Evolutionary conservation across 2,113 vertebrate genomes (phyloP), one percentile per base, ranked within the genome.

Genomic region (Pavo muticus): DNA sequence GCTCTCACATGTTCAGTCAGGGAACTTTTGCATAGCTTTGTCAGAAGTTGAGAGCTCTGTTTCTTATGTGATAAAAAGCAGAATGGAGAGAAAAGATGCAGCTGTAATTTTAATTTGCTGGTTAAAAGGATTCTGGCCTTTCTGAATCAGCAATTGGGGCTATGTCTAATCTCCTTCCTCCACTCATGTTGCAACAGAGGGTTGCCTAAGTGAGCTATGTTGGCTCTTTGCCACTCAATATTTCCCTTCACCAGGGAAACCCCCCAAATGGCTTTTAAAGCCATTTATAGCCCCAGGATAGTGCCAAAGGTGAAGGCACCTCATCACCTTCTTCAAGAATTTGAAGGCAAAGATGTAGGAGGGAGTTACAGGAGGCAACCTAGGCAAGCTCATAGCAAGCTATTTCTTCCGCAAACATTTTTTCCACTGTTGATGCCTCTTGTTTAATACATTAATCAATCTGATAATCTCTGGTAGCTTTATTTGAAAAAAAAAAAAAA

Each of bases 141-240:
- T 90, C 79, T 95, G 91, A 91, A 95, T 93, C 87, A 90, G 90
- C 61, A 90, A 90, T 40, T 61, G 52, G 76, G 67, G 65, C 94
- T 95, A 90, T 88, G 79, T 72, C 91, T 94, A 84, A 95, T 95
- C 91, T 91, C 84, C 71, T 88, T 94, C 69, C 94, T 95, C 91
- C 91, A 74, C 82, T 94, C 93, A 57, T 91, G 94, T 94, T 95
- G 93, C 94, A 91, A 95, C 72, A 95, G 90, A 88, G 87, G 90
- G 75, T 96, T 96, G 89, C 91, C 79, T 92, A 90, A 96, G 93
- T 27, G 85, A 95, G 93, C 72, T 95, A 25, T 94, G 91, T 84
- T 95, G 95, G 94, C 95, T 95, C 72, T 69, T 83, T 96, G 95
- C 94, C 96, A 95, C 85, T 91, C 95, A 96, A 83, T 96, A 95